phyloP scores from a whole-genome alignment of 2,888 invertebrate species.

The Hydriomena furcata region DNA sequence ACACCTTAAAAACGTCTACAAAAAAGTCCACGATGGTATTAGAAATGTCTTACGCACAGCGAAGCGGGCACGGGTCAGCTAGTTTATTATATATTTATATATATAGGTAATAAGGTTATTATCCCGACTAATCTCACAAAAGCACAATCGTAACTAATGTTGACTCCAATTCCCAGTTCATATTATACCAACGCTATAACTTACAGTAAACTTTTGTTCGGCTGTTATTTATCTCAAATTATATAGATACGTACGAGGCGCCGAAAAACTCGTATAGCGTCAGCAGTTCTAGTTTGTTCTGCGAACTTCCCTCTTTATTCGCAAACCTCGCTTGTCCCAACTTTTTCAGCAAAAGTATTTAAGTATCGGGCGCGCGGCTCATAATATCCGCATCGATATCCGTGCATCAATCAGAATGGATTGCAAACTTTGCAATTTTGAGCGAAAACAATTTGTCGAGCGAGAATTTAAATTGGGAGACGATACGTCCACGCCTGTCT shows the following conservation, averaged over 20 bases:
- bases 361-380: constrained; percentile 38
- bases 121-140: constrained; percentile 16
- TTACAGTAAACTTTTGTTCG: constrained; percentile 15
- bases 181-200: constrained; percentile 21
- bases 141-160: constrained; percentile 22
- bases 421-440: constrained; percentile 30
- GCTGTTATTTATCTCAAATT: constrained; percentile 30
- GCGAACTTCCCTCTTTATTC: constrained; percentile 54
- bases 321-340: constrained; percentile 50
- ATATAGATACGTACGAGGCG: constrained; percentile 33
- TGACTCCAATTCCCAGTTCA: constrained; percentile 23
- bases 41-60: too few relatives aligned
- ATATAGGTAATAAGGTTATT: constrained; percentile 19
- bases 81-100: constrained; percentile 4
- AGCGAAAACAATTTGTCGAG: constrained; percentile 26
- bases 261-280: constrained; percentile 55
- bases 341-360: constrained; percentile 48
- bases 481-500: constrained; percentile 34
- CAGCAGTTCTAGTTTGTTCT: constrained; percentile 59
- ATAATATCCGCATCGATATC: constrained; percentile 26
- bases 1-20: too few relatives aligned
- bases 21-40: too few relatives aligned
- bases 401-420: constrained; percentile 29
- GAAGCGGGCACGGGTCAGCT: too few relatives aligned
- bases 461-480: constrained; percentile 24